Evolutionary conservation across 2,797 vertebrate species (phyloP).

Genomic region (Lateolabrax maculatus): DNA sequence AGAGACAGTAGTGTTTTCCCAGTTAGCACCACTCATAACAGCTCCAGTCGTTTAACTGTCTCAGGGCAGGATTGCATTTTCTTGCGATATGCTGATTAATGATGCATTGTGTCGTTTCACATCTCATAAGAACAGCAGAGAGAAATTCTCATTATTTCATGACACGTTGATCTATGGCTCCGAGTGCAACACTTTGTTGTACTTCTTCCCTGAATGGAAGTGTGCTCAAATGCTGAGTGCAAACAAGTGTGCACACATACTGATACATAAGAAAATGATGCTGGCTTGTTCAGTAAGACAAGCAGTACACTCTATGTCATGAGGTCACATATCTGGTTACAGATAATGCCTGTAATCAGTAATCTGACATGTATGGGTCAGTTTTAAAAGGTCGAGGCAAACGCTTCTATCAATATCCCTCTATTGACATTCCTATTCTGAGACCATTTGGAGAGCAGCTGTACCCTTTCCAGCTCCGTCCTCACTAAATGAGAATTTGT

Average conservation of each 20-base stretch:
- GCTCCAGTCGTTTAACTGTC: constrained; percentile 69
- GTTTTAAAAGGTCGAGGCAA: constrained; percentile 23
- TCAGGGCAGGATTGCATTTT: constrained; percentile 75
- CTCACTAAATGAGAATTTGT: not conserved
- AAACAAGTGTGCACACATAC: not conserved
- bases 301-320: not conserved
- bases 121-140: constrained; percentile 62
- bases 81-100: constrained; percentile 83
- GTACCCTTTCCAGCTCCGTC: not conserved
- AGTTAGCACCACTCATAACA: constrained; percentile 62
- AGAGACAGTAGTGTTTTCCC: constrained; percentile 59
- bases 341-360: constrained; percentile 13
- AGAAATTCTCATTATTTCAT: constrained; percentile 71
- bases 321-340: not conserved
- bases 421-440: not conserved
- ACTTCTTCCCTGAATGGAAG: constrained; percentile 37
- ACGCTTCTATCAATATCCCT: constrained; percentile 4
- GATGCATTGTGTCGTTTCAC: constrained; percentile 77
- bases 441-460: not conserved
- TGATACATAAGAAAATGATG: not conserved
- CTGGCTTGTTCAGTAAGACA: constrained; percentile 8
- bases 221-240: constrained; percentile 26
- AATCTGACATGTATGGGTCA: constrained; percentile 3
- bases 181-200: constrained; percentile 41
- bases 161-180: constrained; percentile 65